These are phyloP conservation scores for Pogonophryne albipinna DNA, from an alignment of 2,797 vertebrate species.

Conservation along the genomic window DNA sequence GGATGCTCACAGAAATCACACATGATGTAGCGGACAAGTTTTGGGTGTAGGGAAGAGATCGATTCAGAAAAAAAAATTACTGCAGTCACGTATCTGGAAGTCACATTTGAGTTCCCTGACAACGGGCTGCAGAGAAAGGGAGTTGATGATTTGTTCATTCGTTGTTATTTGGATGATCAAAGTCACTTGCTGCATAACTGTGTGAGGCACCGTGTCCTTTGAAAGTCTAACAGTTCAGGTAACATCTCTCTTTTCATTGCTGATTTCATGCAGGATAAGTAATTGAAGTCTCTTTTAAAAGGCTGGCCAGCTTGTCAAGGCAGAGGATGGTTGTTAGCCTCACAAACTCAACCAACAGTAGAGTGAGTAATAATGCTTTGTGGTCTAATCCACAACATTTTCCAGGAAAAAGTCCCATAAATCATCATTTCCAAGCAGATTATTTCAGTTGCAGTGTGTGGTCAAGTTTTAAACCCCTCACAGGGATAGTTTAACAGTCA, in stretches of 20 bases:
- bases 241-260: slow-evolving; percentile 4
- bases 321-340: not conserved
- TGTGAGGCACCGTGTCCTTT: slow-evolving; percentile 33
- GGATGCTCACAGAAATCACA: not conserved
- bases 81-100: slow-evolving; percentile 24
- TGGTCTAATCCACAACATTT: slow-evolving; percentile 9
- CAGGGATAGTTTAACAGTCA: not conserved
- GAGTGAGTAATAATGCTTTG: slow-evolving; percentile 2
- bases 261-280: not conserved
- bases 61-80: slow-evolving; percentile 1
- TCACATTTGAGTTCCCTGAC: slow-evolving; percentile 11
- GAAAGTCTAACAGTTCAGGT: slow-evolving; percentile 15
- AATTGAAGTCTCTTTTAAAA: slow-evolving; percentile 20
- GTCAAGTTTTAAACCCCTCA: slow-evolving; percentile 12
- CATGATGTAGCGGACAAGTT: not conserved
- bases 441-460: slow-evolving; percentile 4
- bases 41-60: slow-evolving; percentile 14
- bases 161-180: slow-evolving; percentile 16
- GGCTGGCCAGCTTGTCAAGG: slow-evolving; percentile 4
- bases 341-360: not conserved
- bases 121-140: slow-evolving; percentile 6
- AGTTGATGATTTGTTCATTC: slow-evolving; percentile 12
- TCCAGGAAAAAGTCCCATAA: slow-evolving; percentile 24
- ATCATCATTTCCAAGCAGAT: slow-evolving; percentile 1
- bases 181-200: slow-evolving; percentile 8